Evolutionary conservation across 53 echinoderm and acorn worm species (phyloP), one percentile per base, ranked within the genome.

Genomic region (Actinopyga echinites): DNA sequence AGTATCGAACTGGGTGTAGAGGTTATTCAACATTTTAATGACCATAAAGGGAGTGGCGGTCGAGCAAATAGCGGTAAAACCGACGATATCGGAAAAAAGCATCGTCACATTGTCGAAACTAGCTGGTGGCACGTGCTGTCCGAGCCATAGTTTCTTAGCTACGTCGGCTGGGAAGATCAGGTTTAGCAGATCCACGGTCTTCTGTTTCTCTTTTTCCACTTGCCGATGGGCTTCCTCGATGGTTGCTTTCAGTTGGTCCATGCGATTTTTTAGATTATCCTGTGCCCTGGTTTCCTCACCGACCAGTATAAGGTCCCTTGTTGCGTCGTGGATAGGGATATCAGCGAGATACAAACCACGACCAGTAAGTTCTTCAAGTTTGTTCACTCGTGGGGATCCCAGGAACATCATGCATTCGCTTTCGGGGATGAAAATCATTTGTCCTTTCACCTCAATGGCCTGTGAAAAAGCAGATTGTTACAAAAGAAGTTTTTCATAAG

Each of bases 271-370:
- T 29, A 95, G 91, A 44, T 90, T 90, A 35, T 95, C 95, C 80
- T 95, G 95, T n/a, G 95, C 95, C 60, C 89, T 91, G 80, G 89
- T 95, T 69, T 95, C 91, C 79, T 95, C 95, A 5, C 95, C 95
- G 1, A 95, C 93, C 52, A 95, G 84, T 75, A 95, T 93, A 24
- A 95, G 93, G 85, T 95, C 95, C 45, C 95, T 73, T 8, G 95
- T 95, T 25, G 95, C 95, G 64, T 95, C 95, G 28, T 95, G 95
- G 44, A 95, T 95, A 17, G 95, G 95, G 80, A 95, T 95, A 74
- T 95, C 95, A 22, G 95, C 91, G 25, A 95, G 84, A 69, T 93
- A 95, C 42, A 95, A 84, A 26, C 95, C 95, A 32, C 93, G 79
- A 19, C 95, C 93, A 0, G 95, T 95, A 23, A 95, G 84, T 57